phyloP scores from a whole-genome alignment of 2,797 vertebrate genomes.

The Poeciliopsis presidionis region DNA sequence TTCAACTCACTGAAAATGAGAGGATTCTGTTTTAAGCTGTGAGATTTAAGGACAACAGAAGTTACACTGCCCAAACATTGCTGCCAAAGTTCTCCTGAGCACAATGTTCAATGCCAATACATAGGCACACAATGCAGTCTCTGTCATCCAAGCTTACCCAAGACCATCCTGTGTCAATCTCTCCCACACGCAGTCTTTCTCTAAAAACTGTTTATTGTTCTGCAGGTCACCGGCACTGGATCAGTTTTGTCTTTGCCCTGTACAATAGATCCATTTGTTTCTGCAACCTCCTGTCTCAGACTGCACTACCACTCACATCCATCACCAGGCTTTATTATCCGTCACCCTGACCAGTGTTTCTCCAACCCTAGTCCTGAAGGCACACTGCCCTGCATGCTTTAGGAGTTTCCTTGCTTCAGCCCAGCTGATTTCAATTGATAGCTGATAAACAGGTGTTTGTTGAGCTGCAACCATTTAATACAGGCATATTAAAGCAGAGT shows the following conservation, averaged over 20 bases:
- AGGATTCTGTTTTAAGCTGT: slow-evolving; percentile 32
- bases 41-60: slow-evolving; percentile 31
- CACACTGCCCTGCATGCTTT: too few species aligned
- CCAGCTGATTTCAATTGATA: too few species aligned
- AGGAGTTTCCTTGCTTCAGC: too few species aligned
- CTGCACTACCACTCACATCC: slow-evolving; percentile 17
- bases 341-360: slow-evolving; percentile 18
- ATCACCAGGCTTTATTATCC: slow-evolving; percentile 20
- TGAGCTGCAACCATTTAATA: too few species aligned
- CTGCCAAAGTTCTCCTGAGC: slow-evolving; percentile 53
- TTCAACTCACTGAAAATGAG: slow-evolving; percentile 39
- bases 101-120: slow-evolving; percentile 16
- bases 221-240: slow-evolving; percentile 28
- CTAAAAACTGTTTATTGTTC: slow-evolving; percentile 32
- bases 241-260: slow-evolving; percentile 36
- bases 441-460: too few species aligned
- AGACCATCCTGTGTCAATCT: slow-evolving; percentile 13
- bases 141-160: slow-evolving; percentile 14
- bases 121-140: slow-evolving; percentile 25
- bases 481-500: too few species aligned
- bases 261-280: slow-evolving; percentile 70
- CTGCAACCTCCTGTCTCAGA: slow-evolving; percentile 46
- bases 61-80: slow-evolving; percentile 19
- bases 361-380: too few species aligned
- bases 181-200: not conserved